Conservation (phyloP, 2,113 vertebrate species). For the Aix galericulata region DNA sequence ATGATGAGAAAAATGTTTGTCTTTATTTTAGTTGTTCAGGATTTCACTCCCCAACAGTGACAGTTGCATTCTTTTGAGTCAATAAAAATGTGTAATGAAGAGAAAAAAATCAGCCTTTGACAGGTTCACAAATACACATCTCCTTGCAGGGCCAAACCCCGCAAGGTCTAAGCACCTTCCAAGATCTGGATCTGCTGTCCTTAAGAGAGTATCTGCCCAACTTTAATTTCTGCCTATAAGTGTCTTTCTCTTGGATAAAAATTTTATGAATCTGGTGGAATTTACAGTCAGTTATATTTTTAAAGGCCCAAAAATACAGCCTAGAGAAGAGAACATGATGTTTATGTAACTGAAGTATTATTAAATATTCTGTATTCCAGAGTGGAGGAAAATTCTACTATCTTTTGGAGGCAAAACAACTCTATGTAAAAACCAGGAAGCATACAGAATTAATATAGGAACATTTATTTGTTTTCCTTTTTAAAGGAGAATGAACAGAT, state of each 20-base stretch:
- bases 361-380: slow-evolving; percentile 57
- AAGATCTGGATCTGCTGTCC: slow-evolving; percentile 39
- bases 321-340: slow-evolving; percentile 39
- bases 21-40: slow-evolving; percentile 37
- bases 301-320: slow-evolving; percentile 48
- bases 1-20: not conserved
- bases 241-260: slow-evolving; percentile 56
- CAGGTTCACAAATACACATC: slow-evolving; percentile 35
- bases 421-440: slow-evolving; percentile 39
- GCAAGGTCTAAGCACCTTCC: slow-evolving; percentile 46
- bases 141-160: slow-evolving; percentile 30
- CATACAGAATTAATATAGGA: slow-evolving; percentile 38
- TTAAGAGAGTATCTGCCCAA: slow-evolving; percentile 31
- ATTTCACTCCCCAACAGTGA: slow-evolving; percentile 26
- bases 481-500: slow-evolving; percentile 47
- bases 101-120: slow-evolving; percentile 37
- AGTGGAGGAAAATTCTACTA: slow-evolving; percentile 41
- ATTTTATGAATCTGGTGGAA: slow-evolving; percentile 37
- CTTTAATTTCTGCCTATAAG: slow-evolving; percentile 37
- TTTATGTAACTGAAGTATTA: slow-evolving; percentile 41
- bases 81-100: slow-evolving; percentile 31
- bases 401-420: slow-evolving; percentile 46
- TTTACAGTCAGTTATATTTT: slow-evolving; percentile 62
- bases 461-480: slow-evolving; percentile 46
- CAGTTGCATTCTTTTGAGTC: slow-evolving; percentile 33